phyloP scores from a whole-genome alignment of 2,113 vertebrate genomes.

The Fregetta grallaria region DNA sequence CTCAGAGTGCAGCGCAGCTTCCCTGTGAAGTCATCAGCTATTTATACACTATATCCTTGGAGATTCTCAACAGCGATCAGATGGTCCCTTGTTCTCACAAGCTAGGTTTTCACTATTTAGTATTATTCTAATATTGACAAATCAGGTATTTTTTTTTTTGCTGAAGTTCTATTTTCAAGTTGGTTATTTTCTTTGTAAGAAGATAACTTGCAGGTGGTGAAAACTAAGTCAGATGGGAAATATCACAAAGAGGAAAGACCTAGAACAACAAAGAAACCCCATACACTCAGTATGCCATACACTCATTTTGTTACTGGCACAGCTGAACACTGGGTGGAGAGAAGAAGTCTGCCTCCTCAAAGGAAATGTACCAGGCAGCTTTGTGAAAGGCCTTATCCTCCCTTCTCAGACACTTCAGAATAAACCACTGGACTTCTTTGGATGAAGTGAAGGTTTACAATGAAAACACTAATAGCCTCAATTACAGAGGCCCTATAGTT shows the following conservation, averaged over 20 bases:
- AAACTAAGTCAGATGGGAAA: slow-evolving; percentile 17
- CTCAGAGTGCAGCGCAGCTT: slow-evolving; percentile 54
- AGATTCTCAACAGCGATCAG: slow-evolving; percentile 61
- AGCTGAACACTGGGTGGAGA: slow-evolving; percentile 28
- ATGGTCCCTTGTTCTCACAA: slow-evolving; percentile 43
- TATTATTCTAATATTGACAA: slow-evolving; percentile 27
- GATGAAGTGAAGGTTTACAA: slow-evolving; percentile 13
- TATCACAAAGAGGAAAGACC: neutral
- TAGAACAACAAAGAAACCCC: slow-evolving; percentile 34
- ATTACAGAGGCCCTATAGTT: slow-evolving; percentile 15
- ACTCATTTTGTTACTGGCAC: slow-evolving; percentile 32
- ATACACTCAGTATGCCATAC: slow-evolving; percentile 42
- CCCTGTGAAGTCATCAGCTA: slow-evolving; percentile 69
- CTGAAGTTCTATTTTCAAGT: neutral
- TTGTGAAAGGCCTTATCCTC: slow-evolving; percentile 16
- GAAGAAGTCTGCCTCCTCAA: slow-evolving; percentile 31
- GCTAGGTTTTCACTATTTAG: slow-evolving; percentile 24
- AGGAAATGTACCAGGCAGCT: slow-evolving; percentile 31
- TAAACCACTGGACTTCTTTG: slow-evolving; percentile 17
- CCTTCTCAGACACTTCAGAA: slow-evolving; percentile 29
- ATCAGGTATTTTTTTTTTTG: neutral
- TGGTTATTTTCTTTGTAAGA: neutral
- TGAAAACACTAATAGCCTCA: slow-evolving; percentile 26
- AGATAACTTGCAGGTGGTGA: neutral
- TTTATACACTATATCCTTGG: slow-evolving; percentile 66